These are phyloP conservation scores for Drosophila fuyamai DNA, from an alignment of 1,140 invertebrate species.

Conservation along the genomic window DNA sequence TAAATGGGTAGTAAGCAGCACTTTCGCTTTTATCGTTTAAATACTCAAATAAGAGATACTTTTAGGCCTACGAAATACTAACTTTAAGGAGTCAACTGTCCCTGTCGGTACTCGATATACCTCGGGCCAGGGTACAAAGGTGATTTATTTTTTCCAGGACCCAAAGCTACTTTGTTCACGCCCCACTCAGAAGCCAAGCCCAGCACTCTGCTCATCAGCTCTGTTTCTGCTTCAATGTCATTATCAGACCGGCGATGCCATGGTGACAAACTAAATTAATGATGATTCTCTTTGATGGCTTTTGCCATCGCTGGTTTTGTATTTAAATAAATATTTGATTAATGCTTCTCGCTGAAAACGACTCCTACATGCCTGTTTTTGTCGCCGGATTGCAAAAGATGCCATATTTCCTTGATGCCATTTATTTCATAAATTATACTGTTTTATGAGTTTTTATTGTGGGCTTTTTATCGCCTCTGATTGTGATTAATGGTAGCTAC, in stretches of 20 bases:
- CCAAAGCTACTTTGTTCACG: constrained; percentile 59
- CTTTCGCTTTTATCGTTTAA: no score
- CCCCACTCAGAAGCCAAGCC: constrained; percentile 17
- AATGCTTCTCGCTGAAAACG: constrained; percentile 47
- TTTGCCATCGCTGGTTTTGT: constrained; percentile 54
- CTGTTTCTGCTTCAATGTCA: constrained; percentile 46
- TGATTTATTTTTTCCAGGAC: constrained; percentile 61
- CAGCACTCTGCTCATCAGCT: constrained; percentile 30
- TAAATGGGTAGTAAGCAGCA: no score
- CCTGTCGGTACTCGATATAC: background rate
- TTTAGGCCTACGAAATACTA: no score
- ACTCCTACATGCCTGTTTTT: constrained; percentile 42
- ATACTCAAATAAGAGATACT: no score
- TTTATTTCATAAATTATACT: constrained; percentile 65
- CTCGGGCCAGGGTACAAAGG: constrained; percentile 12
- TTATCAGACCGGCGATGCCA: constrained; percentile 55
- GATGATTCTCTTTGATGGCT: constrained; percentile 66
- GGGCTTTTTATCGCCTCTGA: constrained; percentile 59
- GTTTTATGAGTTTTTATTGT: constrained; percentile 72
- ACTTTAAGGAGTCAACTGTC: no score
- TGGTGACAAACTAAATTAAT: constrained; percentile 79
- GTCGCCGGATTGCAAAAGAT: constrained; percentile 37
- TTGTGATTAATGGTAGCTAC: constrained; percentile 69
- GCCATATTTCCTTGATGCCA: constrained; percentile 46
- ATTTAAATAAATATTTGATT: constrained; percentile 83